Evolutionary conservation across 2,797 vertebrate species (phyloP).

Genomic region (Uromys caudimaculatus): DNA sequence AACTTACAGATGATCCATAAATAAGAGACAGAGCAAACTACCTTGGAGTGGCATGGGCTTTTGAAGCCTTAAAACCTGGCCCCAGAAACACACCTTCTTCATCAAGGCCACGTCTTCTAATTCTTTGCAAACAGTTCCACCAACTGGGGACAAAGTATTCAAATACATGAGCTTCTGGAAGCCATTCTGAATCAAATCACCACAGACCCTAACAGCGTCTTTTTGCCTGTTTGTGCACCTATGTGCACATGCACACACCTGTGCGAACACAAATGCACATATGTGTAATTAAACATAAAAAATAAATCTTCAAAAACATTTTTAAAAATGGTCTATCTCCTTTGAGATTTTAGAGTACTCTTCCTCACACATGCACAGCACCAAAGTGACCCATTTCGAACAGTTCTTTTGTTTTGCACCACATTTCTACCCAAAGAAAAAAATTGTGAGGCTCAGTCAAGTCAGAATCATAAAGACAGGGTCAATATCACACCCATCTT

Average conservation of each 20-base stretch:
- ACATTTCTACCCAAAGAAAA: neutral
- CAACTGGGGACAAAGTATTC: neutral
- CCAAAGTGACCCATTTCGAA: neutral
- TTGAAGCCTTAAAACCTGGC: neutral
- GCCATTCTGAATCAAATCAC: neutral
- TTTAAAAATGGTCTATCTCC: neutral
- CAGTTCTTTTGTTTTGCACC: neutral
- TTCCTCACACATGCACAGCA: accelerated
- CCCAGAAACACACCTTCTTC: neutral
- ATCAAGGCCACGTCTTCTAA: neutral
- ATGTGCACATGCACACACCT: neutral
- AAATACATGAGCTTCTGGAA: neutral
- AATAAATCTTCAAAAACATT: neutral
- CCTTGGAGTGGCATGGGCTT: neutral
- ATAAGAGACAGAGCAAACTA: neutral
- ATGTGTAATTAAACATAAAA: neutral
- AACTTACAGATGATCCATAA: neutral
- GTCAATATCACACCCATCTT: neutral
- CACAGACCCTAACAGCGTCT: neutral
- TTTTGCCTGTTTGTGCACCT: neutral
- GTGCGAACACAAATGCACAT: neutral
- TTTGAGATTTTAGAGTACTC: neutral
- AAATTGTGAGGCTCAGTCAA: neutral
- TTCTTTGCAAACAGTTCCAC: neutral
- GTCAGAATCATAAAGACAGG: neutral